Evolutionary conservation across 1,140 invertebrate species (phyloP), one percentile per base, ranked within the genome.

Genomic region (Atta colombica): DNA sequence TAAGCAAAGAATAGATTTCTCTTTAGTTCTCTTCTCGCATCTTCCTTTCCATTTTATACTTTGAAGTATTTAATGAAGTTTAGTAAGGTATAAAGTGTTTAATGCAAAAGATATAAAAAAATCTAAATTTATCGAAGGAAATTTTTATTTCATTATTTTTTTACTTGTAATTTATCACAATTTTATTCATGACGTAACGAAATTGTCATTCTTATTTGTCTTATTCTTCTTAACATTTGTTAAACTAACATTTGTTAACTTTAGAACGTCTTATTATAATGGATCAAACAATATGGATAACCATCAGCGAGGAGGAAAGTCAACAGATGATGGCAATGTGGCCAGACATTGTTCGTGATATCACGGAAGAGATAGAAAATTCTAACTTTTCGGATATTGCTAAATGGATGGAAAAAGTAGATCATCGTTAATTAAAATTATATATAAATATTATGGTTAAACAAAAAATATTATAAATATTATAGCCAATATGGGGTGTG

Each of bases 311-410:
- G 94, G 97, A 98, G 95, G 98, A 98, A 94, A 97, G 96, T 93
- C 96, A 97, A 85, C 97, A 98, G 94, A 97, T 99, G 95, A 98
- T 98, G 97, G 97, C 97, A 63, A 94, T 98, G 63, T 98, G 98
- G 96, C 98, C 98, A 82, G 97, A 98, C 94, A 95, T 98, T 90
- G 97, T 98, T 61, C 94, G 97, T 91, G 98, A 98, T 94, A 95
- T 98, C 74, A 98, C 97, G 5, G 97, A 97, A 90, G 96, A 96
- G 96, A 96, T 87, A 96, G 97, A 89, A 95, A 97, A 25, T 91
- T 96, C 96, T 45, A 98, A 98, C 91, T 96, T 97, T 94, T 96
- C 97, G 31, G 97, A 98, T 93, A 97, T 97, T 63, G 97, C 96
- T 69, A 98, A 97, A 93, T 97, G 98, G 97, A 96, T 97, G 92